phyloP scores from a whole-genome alignment of 2,888 invertebrate genomes.

The Morpho helenor region DNA sequence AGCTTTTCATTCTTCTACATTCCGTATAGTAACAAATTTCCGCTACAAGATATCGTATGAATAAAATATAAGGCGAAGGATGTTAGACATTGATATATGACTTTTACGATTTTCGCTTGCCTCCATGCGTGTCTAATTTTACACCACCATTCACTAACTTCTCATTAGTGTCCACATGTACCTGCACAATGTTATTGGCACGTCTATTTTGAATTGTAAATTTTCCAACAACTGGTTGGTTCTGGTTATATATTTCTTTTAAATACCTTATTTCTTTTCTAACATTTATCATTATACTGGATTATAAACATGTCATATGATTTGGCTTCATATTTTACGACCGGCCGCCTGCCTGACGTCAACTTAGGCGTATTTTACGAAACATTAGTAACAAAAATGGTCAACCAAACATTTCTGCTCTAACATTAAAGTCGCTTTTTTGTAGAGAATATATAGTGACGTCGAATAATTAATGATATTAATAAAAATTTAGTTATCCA shows the following conservation, averaged over 20 bases:
- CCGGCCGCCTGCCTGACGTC: no score
- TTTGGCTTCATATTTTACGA: no score
- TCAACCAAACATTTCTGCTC: not conserved
- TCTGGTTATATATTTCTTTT: not conserved
- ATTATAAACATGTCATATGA: not conserved
- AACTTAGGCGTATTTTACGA: no score
- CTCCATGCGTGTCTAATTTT: slow-evolving; percentile 48
- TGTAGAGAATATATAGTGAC: no score
- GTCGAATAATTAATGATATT: no score
- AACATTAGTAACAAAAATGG: no score
- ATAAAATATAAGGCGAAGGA: no score
- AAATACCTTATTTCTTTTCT: not conserved
- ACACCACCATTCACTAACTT: slow-evolving; percentile 47
- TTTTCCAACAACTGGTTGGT: slow-evolving; percentile 10
- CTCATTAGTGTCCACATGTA: slow-evolving; percentile 65
- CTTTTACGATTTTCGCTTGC: slow-evolving; percentile 15
- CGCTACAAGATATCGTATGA: no score
- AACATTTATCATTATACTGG: not conserved
- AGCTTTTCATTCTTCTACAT: not conserved
- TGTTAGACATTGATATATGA: not conserved
- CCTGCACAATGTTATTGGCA: slow-evolving; percentile 54
- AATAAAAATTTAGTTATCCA: no score
- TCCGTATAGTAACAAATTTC: not conserved
- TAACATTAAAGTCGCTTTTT: no score
- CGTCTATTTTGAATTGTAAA: slow-evolving; percentile 43